Conservation (phyloP, 2,797 vertebrate species). For the Rousettus madagascariensis region DNA sequence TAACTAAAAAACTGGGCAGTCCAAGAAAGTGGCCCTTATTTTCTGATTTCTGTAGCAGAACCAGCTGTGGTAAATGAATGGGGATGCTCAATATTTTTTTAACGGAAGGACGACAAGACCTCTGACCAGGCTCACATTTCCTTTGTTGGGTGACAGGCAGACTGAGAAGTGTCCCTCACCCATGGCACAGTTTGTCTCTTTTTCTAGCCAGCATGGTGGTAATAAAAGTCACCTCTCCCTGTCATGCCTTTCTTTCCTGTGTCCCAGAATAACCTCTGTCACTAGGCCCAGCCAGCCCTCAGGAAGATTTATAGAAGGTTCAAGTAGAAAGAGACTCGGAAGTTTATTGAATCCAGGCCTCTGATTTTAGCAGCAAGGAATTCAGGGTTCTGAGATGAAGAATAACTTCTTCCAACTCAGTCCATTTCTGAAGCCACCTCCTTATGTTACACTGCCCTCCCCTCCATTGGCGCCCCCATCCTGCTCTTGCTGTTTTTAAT, state of each 20-base stretch:
- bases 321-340: background rate
- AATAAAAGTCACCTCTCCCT: background rate
- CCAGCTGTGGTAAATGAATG: background rate
- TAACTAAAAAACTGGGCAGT: background rate
- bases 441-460: background rate
- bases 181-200: background rate
- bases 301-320: background rate
- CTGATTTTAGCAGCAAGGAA: background rate
- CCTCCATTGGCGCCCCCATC: background rate
- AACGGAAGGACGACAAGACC: background rate
- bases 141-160: background rate
- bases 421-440: background rate
- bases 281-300: background rate
- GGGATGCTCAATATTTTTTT: background rate
- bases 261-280: background rate
- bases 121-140: background rate
- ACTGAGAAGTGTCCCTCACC: background rate
- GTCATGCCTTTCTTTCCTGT: background rate
- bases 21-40: background rate
- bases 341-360: background rate
- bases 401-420: background rate
- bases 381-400: background rate
- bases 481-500: background rate
- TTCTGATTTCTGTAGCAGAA: conserved; percentile 4
- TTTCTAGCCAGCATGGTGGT: background rate